Evolutionary conservation across 2,797 vertebrate species (phyloP).

Genomic region (Cercopithecus mitis): DNA sequence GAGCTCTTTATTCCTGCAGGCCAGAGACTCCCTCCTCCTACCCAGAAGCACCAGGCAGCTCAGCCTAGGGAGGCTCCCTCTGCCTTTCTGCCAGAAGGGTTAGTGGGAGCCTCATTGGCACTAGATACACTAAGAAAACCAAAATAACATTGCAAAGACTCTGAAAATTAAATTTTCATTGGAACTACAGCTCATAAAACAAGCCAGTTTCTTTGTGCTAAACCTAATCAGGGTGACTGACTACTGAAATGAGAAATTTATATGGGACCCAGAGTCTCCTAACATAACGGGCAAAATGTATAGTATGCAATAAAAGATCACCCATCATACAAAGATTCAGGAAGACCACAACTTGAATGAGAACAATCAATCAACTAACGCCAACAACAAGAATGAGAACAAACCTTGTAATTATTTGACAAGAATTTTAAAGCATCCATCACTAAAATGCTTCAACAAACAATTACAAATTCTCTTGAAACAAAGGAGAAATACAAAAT

Average conservation of each 20-base stretch:
- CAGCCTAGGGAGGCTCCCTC: not conserved
- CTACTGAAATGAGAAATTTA: not conserved
- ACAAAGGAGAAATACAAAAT: not conserved
- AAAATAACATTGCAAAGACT: not conserved
- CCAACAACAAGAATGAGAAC: not conserved
- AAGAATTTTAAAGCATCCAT: not conserved
- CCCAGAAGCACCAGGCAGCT: not conserved
- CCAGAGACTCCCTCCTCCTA: not conserved
- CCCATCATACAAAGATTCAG: not conserved
- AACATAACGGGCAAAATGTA: not conserved
- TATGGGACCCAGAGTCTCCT: not conserved
- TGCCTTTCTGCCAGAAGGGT: not conserved
- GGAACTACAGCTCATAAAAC: not conserved
- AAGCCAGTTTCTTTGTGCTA: not conserved
- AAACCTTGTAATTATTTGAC: not conserved
- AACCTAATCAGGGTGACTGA: not conserved
- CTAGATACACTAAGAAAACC: not conserved
- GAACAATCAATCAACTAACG: not conserved
- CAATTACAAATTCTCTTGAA: not conserved
- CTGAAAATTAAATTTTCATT: not conserved
- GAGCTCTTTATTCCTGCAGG: not conserved
- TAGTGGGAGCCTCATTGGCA: not conserved
- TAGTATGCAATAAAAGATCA: not conserved
- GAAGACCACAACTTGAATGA: not conserved
- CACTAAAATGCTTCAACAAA: not conserved